These are phyloP conservation scores for Siniperca obscura DNA, from an alignment of 2,797 vertebrate species.

Conservation along the genomic window DNA sequence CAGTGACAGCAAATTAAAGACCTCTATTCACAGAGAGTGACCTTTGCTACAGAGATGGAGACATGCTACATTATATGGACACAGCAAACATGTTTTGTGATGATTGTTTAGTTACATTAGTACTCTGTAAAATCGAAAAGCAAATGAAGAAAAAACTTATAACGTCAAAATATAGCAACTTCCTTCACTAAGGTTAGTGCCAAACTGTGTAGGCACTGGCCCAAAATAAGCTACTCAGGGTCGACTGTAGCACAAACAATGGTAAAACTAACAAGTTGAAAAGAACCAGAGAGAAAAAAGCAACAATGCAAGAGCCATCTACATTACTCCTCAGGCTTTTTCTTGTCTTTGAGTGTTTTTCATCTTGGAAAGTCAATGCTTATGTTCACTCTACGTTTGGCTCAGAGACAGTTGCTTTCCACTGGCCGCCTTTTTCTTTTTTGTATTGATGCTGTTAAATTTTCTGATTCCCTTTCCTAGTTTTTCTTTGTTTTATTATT, in stretches of 20 bases:
- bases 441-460: constrained; percentile 18
- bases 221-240: neutral
- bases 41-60: neutral
- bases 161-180: neutral
- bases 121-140: neutral
- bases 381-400: constrained; percentile 40
- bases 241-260: constrained; percentile 21
- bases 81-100: neutral
- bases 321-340: constrained; percentile 44
- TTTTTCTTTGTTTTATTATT: neutral
- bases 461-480: neutral
- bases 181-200: neutral
- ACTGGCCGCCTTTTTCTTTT: neutral
- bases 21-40: neutral
- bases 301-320: constrained; percentile 41
- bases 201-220: neutral
- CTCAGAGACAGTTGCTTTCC: constrained; percentile 31
- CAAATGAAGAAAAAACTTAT: neutral
- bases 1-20: neutral
- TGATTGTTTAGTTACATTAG: neutral
- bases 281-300: constrained; percentile 31
- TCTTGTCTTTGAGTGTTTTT: constrained; percentile 45
- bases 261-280: constrained; percentile 15
- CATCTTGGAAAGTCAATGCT: constrained; percentile 43
- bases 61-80: neutral